Base-by-base conservation (phyloP, 1,140 invertebrate genomes). In the Drosophila aff. region DNA sequence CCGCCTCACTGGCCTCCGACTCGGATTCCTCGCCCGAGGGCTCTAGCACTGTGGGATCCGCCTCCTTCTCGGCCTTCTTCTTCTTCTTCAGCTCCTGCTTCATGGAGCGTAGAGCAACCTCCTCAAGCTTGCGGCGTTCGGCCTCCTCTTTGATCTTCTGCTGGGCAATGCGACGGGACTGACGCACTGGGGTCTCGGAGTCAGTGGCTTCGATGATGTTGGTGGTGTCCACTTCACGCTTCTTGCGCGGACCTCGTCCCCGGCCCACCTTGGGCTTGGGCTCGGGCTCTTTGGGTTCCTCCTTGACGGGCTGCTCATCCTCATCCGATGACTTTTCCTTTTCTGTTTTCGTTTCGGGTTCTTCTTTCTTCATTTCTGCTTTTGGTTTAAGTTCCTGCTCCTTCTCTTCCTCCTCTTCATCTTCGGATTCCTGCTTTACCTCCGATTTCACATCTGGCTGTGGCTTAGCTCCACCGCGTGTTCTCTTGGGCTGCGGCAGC, bases 111-210 rank as follows among this genome's bases (percentile, higher is more conserved):
- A 96, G 90, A 0, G 95, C 94, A 4, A 96, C 95, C 81, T 97
- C 96, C 80, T 97, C 96, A 28, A 96, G 90, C 76, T 96, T 95
- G 47, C 96, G 94, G 10, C 96, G 91, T 59, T 97, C 96, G 0
- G 96, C 96, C 92, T 97, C 96, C 86, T 97, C 96, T 68, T 96
- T 96, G 53, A 97, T 97, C 79, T 97, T 97, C 69, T 97, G 94
- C 84, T 97, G 96, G 0, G 97, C 97, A 80, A 98, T 97, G 55
- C 97, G 94, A 5, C 97, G 94, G 9, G 96, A 97, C 80, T 96
- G 96, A 18, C 97, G 93, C 4, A 97, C 95, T 1, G 95, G 95
- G 6, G 95, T 94, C 26, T 92, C 93, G 8, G 87, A 81, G 52
- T 92, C 82, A 13, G 71, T 81, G 7, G 72, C 53, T 8, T 92